A percentile compares a stretch with the other conserved stretches of the same genome.
These are phyloP conservation scores for Gambelia wislizenii DNA, from an alignment of 2,797 vertebrate species.

Conservation along the genomic window DNA sequence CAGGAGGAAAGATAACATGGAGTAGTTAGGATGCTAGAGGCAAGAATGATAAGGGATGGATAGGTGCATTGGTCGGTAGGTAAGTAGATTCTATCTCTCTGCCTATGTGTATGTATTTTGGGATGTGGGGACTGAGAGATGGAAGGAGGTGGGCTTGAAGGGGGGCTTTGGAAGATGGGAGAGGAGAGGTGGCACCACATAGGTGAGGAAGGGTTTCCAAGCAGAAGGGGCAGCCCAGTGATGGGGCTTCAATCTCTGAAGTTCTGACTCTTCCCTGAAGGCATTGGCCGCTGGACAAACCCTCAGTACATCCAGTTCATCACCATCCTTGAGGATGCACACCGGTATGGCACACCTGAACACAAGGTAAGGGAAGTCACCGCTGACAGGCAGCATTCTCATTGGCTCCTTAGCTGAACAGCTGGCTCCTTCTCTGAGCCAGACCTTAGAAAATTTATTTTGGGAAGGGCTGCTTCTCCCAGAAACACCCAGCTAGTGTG, in stretches of 20 bases:
- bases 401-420: neutral
- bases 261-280: constrained; percentile 39
- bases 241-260: neutral
- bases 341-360: constrained; percentile 81
- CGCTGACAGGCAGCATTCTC: too few species aligned
- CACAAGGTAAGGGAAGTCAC: constrained; percentile 83
- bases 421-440: neutral
- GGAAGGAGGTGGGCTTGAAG: neutral
- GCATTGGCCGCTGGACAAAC: constrained; percentile 88
- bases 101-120: too few species aligned
- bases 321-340: constrained; percentile 87
- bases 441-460: neutral
- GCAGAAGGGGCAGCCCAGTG: neutral
- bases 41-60: neutral
- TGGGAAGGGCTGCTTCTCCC: too few species aligned
- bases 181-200: too few species aligned
- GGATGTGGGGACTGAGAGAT: neutral
- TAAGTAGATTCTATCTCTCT: too few species aligned
- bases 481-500: too few species aligned
- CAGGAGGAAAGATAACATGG: neutral
- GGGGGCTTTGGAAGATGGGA: too few species aligned
- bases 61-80: too few species aligned
- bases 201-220: neutral
- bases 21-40: neutral
- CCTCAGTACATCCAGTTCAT: constrained; percentile 92